Evolutionary conservation across 1,140 invertebrate genomes (phyloP).

Genomic region (Cotesia vestalis): DNA sequence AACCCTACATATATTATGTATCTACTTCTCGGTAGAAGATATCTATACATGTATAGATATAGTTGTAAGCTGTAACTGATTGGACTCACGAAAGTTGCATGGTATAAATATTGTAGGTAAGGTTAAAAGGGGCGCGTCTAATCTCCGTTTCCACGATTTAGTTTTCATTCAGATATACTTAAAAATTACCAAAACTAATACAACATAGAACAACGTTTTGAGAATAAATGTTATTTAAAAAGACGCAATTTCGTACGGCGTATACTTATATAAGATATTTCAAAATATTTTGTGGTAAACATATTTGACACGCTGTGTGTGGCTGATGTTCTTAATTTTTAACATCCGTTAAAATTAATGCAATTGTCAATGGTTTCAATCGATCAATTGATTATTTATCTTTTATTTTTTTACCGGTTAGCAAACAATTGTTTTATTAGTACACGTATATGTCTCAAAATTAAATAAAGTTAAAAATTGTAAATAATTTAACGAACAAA

Average conservation of each 20-base stretch:
- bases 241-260: neutral
- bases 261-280: neutral
- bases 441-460: no score
- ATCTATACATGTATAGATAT: no score
- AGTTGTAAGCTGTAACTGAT: neutral
- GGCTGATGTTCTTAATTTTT: neutral
- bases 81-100: neutral
- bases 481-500: neutral
- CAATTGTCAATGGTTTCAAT: neutral
- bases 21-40: neutral
- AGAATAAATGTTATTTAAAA: neutral
- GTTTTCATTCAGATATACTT: neutral
- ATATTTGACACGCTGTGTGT: conserved; percentile 9
- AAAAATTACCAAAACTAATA: neutral
- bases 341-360: neutral
- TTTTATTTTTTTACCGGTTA: no score
- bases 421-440: no score
- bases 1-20: no score
- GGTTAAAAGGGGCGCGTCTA: neutral
- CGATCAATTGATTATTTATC: no score
- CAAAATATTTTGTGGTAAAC: conserved; percentile 1
- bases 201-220: no score
- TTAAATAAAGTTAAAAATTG: no score
- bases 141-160: neutral
- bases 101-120: neutral